Evolutionary conservation across 2,797 vertebrate species (phyloP), one percentile per base, ranked within the genome.

Genomic region (Sorex maritimensis): DNA sequence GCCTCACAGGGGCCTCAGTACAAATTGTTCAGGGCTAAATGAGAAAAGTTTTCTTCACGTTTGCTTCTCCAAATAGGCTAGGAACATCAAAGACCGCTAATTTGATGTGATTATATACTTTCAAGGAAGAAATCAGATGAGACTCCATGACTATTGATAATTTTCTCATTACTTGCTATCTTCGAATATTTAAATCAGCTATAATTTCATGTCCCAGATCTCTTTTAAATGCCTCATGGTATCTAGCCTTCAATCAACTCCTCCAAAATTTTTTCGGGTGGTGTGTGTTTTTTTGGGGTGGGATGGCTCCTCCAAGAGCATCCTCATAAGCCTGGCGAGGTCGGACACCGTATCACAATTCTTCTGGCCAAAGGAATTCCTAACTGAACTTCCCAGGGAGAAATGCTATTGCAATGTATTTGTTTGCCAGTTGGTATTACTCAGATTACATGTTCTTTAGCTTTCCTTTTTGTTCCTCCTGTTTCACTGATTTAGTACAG

Each of bases 161-260:
- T 92, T 92, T 94, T 95, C 78, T 93, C 52, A 81, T 86, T 86
- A 44, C 63, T 81, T 41, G 28, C 63, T 69, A 28, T 41, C 86
- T 77, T 44, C 28, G 58, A 86, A 61, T 80, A 84, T 83, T 92
- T 80, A 80, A 81, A 61, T 82, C 58, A 61, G 23, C 41, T 86
- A 12, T 81, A 58, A 9, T 94, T 91, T 92, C 68, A 71, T 65
- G 41, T 44, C 30, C 26, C 26, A 67, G 2, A 67, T 73, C 87
- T 88, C 19, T 55, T 92, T 81, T 78, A 71, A 83, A 71, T 86
- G 24, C 21, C 71, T 94, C 28, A 55, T 17, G 84, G 28, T 84
- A 46, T 84, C 67, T 81, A 11, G 65, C 61, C 34, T 46, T 11
- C 21, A 52, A 82, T 91, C 61, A 21, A 52, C 4, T 91, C 74